A percentile compares a stretch with the other conserved stretches of the same genome.
These are phyloP conservation scores for Chaenodraco wilsoni DNA, from an alignment of 2,797 vertebrate genomes.

Conservation along the genomic window DNA sequence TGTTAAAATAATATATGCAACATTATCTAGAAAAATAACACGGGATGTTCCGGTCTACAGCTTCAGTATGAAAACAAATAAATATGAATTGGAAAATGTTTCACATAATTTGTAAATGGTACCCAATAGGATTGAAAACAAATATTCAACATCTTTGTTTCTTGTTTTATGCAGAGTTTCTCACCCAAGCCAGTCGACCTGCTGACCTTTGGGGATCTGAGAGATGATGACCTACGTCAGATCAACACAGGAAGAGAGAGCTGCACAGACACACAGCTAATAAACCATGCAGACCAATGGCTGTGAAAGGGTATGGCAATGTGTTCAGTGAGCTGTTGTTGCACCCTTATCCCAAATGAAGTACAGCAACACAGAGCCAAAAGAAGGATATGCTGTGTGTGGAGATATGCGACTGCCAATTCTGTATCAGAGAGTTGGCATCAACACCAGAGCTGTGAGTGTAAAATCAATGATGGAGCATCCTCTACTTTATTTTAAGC, in stretches of 20 bases:
- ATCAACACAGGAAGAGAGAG: conserved; percentile 1
- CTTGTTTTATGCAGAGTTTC: conserved; percentile 5
- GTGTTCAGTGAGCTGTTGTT: neutral
- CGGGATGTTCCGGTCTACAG: neutral
- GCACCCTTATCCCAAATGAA: too few species aligned
- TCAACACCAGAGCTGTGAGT: too few species aligned
- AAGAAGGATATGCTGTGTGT: too few species aligned
- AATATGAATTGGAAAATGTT: neutral
- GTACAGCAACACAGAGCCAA: too few species aligned
- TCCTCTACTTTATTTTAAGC: too few species aligned
- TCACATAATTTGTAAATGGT: neutral
- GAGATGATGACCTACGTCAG: too few species aligned
- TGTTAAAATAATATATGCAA: too few species aligned
- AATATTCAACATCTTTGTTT: conserved; percentile 1
- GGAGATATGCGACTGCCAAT: too few species aligned
- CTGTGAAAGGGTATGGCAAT: neutral
- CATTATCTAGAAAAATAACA: neutral
- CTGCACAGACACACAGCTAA: neutral
- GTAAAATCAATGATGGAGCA: too few species aligned
- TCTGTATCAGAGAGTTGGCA: too few species aligned
- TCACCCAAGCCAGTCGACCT: neutral
- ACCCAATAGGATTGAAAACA: neutral
- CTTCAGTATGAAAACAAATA: neutral
- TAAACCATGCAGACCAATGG: neutral
- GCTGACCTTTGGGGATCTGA: neutral